Conservation (phyloP, 2,888 invertebrate species). For the Dynastes hyllus region DNA sequence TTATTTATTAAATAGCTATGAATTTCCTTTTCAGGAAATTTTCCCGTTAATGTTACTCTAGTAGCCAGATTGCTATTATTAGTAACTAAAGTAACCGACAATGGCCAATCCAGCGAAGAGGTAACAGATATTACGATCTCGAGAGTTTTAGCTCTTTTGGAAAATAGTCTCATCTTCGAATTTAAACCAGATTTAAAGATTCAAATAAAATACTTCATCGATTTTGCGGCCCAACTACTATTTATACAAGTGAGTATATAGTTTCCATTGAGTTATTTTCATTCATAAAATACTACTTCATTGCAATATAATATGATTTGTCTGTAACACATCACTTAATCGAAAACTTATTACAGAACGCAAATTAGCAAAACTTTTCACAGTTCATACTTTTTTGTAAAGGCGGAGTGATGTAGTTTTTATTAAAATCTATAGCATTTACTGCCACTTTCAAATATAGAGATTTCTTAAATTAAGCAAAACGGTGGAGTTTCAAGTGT, state of each 20-base stretch:
- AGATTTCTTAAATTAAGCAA: no score
- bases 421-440: no score
- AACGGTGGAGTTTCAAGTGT: no score
- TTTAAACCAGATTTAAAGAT: conserved; percentile 48
- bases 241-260: conserved; percentile 52
- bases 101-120: conserved; percentile 46
- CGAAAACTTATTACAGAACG: no score
- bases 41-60: conserved; percentile 47
- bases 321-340: no score
- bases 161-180: conserved; percentile 54
- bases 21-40: conserved; percentile 47
- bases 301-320: no score
- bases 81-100: conserved; percentile 51
- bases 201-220: conserved; percentile 54
- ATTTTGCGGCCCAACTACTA: conserved; percentile 55
- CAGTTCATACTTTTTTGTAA: neutral
- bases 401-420: no score
- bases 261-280: no score
- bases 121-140: conserved; percentile 47
- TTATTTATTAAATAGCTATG: no score
- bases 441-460: no score
- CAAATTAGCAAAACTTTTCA: no score
- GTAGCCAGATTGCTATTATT: conserved; percentile 46
- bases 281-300: no score
- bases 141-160: conserved; percentile 51